Percentiles rank a stretch among this genome's conserved stretches.
phyloP scores from a whole-genome alignment of 2,888 invertebrate genomes.

The Celastrina argiolus region DNA sequence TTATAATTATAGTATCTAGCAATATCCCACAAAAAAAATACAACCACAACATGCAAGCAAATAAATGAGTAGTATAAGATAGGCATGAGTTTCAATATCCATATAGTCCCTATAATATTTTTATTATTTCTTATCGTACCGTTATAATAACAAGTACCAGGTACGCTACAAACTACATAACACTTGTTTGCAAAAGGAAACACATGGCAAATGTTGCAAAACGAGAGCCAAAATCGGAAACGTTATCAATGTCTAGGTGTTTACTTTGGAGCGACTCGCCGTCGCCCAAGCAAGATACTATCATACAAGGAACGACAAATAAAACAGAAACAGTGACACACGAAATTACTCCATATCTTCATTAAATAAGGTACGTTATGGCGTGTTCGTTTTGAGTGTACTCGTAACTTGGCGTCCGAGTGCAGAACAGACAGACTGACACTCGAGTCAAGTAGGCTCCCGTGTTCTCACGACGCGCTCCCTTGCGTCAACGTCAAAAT shows the following conservation, averaged over 20 bases:
- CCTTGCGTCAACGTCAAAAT: constrained; percentile 31
- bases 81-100: too few species aligned
- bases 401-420: constrained; percentile 24
- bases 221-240: constrained; percentile 25
- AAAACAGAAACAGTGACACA: background rate
- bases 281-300: constrained; percentile 40
- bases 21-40: too few species aligned
- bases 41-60: too few species aligned
- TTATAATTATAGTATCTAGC: too few species aligned
- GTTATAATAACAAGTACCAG: background rate
- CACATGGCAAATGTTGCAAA: constrained; percentile 22
- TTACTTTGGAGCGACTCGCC: constrained; percentile 43
- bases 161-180: background rate
- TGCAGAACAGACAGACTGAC: constrained; percentile 37
- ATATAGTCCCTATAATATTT: too few species aligned
- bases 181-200: background rate
- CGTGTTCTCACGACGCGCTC: constrained; percentile 38
- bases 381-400: constrained; percentile 3
- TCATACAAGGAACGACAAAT: constrained; percentile 26
- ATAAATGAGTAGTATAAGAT: too few species aligned
- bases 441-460: constrained; percentile 42
- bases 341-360: constrained; percentile 14
- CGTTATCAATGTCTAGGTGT: constrained; percentile 35
- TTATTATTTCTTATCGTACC: too few species aligned
- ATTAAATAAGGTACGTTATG: background rate